phyloP scores from a whole-genome alignment of 2,113 vertebrate species.

The Marmota monax region DNA sequence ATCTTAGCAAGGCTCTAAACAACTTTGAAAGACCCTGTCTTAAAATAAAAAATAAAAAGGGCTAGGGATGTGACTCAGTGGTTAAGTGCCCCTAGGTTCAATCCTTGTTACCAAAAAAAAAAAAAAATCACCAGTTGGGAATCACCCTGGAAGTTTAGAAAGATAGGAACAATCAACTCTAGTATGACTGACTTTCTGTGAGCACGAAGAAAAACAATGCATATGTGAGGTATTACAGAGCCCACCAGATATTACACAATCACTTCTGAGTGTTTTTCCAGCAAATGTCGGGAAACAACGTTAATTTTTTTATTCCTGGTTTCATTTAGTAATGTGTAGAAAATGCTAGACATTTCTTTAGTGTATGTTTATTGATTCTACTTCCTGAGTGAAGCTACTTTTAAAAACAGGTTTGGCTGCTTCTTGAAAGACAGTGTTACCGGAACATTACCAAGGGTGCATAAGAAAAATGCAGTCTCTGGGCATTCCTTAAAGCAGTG shows the following conservation, averaged over 20 bases:
- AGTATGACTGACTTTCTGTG: not conserved
- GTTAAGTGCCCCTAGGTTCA: not conserved
- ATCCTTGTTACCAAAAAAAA: not conserved
- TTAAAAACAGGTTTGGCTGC: constrained; percentile 88
- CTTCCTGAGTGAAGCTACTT: constrained; percentile 54
- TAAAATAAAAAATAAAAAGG: not conserved
- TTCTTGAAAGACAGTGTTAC: constrained; percentile 87
- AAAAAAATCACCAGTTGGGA: not conserved
- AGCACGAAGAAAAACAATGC: not conserved
- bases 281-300: not conserved
- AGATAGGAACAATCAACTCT: not conserved
- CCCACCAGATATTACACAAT: not conserved
- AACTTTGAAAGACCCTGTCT: not conserved
- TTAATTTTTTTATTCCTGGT: not conserved
- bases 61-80: not conserved
- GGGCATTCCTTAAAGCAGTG: constrained; percentile 90
- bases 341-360: not conserved
- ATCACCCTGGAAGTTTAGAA: not conserved
- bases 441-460: constrained; percentile 82
- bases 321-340: not conserved
- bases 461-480: constrained; percentile 81
- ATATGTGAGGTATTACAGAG: not conserved
- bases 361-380: not conserved
- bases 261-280: not conserved
- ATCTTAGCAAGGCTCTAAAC: not conserved